These are phyloP conservation scores for Creontiades dilutus DNA, from an alignment of 2,888 invertebrate species.

Conservation along the genomic window DNA sequence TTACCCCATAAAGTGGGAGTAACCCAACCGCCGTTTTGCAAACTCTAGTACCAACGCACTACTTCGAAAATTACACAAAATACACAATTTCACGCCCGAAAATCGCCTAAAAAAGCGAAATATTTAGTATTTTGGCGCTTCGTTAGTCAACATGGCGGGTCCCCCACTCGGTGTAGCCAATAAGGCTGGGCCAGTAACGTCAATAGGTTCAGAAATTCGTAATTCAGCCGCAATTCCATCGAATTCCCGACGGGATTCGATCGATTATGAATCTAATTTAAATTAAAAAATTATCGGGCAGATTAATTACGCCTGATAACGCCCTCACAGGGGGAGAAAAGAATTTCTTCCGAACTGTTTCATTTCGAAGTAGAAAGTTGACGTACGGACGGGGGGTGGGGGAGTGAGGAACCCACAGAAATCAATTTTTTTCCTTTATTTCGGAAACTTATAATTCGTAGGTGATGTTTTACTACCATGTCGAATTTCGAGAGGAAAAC, in stretches of 20 bases:
- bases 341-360: not conserved
- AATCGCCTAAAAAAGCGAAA: conserved; percentile 70
- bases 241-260: not conserved
- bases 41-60: conserved; percentile 62
- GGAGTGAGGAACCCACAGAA: conserved; percentile 77
- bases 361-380: conserved; percentile 53
- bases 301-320: conserved; percentile 33
- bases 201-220: conserved; percentile 67
- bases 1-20: conserved; percentile 73
- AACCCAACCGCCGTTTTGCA: conserved; percentile 71
- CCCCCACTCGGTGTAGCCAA: conserved; percentile 79
- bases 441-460: conserved; percentile 74
- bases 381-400: conserved; percentile 51
- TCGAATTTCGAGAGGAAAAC: conserved; percentile 79
- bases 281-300: conserved; percentile 38
- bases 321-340: not conserved
- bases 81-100: conserved; percentile 62
- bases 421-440: conserved; percentile 63
- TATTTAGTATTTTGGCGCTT: conserved; percentile 76
- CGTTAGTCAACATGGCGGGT: conserved; percentile 80
- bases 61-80: conserved; percentile 53
- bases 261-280: not conserved
- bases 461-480: conserved; percentile 79
- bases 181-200: conserved; percentile 77
- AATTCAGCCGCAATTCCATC: not conserved